A percentile compares a stretch with the other conserved stretches of the same genome.
These are phyloP conservation scores for Ahaetulla prasina DNA, from an alignment of 2,113 vertebrate species.

Conservation along the genomic window DNA sequence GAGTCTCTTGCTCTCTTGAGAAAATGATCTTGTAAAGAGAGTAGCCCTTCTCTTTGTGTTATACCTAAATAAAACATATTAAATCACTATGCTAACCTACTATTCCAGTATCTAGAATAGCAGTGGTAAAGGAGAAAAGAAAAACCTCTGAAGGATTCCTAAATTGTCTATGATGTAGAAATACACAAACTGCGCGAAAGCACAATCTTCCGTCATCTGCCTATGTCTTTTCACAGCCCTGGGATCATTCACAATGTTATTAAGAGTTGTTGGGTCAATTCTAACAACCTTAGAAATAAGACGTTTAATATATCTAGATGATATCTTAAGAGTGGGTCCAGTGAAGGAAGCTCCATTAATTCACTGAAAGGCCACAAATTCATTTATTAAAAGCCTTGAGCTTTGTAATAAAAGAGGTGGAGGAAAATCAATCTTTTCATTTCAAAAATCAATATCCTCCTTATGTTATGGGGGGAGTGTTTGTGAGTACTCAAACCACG, in stretches of 20 bases:
- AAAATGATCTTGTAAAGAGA: slow-evolving; percentile 6
- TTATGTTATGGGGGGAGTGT: neutral
- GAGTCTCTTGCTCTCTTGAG: neutral
- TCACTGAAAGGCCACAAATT: slow-evolving; percentile 5
- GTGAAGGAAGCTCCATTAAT: neutral
- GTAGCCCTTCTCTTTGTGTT: neutral
- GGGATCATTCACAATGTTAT: neutral
- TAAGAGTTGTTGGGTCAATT: neutral
- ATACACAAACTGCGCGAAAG: neutral
- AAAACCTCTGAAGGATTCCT: neutral
- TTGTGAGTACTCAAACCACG: neutral
- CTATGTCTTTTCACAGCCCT: neutral
- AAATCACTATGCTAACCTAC: slow-evolving; percentile 7
- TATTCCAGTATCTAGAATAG: neutral
- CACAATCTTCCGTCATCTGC: neutral
- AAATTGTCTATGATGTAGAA: neutral
- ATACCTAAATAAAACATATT: slow-evolving; percentile 8
- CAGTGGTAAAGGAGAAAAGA: neutral
- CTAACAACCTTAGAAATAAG: neutral
- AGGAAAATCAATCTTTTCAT: slow-evolving; percentile 32
- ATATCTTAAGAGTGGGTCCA: slow-evolving; percentile 5
- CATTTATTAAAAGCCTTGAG: slow-evolving; percentile 35
- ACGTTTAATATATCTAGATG: neutral
- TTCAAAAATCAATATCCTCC: slow-evolving; percentile 19
- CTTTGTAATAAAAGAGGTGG: slow-evolving; percentile 7